Base-by-base conservation (phyloP, 2,113 vertebrate genomes). In the Phocoena sinus region DNA sequence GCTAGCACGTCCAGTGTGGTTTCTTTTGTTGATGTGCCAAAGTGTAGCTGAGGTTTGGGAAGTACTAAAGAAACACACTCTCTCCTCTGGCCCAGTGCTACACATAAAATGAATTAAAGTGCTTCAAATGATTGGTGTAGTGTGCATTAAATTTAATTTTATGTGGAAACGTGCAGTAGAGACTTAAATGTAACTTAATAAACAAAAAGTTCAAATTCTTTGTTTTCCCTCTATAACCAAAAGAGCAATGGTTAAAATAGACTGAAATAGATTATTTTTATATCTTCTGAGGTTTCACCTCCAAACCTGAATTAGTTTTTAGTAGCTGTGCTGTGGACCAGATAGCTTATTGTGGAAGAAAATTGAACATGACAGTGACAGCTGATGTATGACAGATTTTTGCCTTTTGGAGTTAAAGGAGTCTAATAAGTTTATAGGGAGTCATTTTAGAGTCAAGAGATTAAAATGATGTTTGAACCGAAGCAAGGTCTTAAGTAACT, bases 401-500 rank as follows among this genome's bases (percentile, higher is more conserved):
- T 95, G 63, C 47, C 62, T 92, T 97, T 96, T 80, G 79, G 68
- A 79, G 65, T 92, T 53, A 23, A 92, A 26, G 77, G 33, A 71
- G 36, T 60, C 83, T 44, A 79, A 33, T 67, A 87, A 89, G 73
- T 20, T 21, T 33, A 65, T 41, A 47, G 28, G 36, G 62, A 90
- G 60, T 96, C 76, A 74, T 82, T 73, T 91, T 79, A 91, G 73
- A 79, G 44, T 68, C 83, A 94, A 82, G 20, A 86, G 86, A 80
- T 94, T 93, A 95, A 97, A 96, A 84, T 62, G 83, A 68, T 38
- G 62, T 21, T 36, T n/a, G 53, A 74, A 85, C 41, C 53, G 26
- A 97, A 77, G 17, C 20, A 62, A 28, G 91, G 33, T 97, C 95
- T 95, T 97, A 83, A 89, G 28, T 96, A 85, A 71, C 62, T 97